Conservation (phyloP, 2,113 vertebrate genomes). For the Sceloporus undulatus region DNA sequence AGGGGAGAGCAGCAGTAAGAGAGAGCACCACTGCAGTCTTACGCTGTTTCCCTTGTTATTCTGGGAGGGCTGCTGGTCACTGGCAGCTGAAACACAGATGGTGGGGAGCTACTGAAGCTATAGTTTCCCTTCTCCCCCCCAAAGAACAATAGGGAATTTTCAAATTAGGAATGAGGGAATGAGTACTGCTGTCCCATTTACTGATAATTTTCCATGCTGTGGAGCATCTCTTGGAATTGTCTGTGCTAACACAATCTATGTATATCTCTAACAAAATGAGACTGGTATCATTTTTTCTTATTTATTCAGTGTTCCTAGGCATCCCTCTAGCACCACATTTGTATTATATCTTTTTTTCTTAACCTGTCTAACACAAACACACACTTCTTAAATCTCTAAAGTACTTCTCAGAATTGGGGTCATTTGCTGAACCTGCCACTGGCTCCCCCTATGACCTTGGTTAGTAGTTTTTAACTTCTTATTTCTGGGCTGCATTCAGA, state of each 20-base stretch:
- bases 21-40: slow-evolving; percentile 42
- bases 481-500: background rate
- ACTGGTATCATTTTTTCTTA: background rate
- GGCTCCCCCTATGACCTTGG: background rate
- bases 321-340: background rate
- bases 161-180: slow-evolving; percentile 8
- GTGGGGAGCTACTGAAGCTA: slow-evolving; percentile 11
- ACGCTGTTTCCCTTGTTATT: slow-evolving; percentile 42
- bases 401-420: background rate
- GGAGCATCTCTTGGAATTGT: background rate
- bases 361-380: background rate
- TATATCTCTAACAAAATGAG: background rate
- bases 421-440: background rate
- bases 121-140: background rate
- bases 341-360: background rate
- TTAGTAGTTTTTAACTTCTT: background rate
- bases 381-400: background rate
- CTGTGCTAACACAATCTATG: background rate
- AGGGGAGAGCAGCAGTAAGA: slow-evolving; percentile 66
- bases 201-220: background rate
- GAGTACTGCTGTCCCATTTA: background rate
- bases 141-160: background rate
- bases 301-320: background rate
- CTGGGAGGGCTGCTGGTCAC: slow-evolving; percentile 37
- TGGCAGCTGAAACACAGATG: slow-evolving; percentile 27